These are phyloP conservation scores for Pseudorasbora parva DNA, from an alignment of 2,113 vertebrate species.

Conservation along the genomic window DNA sequence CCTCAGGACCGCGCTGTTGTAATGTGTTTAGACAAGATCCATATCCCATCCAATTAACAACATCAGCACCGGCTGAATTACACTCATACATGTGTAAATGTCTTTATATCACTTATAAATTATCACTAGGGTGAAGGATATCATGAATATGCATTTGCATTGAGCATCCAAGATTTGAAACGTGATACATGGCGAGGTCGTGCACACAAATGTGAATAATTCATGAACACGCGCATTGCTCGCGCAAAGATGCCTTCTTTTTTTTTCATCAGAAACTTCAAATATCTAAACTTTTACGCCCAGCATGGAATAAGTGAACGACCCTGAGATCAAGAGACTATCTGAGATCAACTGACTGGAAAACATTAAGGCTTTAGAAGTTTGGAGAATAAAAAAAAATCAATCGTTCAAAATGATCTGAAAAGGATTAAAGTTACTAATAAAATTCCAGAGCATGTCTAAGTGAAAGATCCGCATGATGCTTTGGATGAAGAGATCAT, in stretches of 20 bases:
- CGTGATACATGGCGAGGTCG: background rate
- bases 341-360: slow-evolving; percentile 5
- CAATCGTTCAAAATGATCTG: background rate
- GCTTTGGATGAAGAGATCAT: background rate
- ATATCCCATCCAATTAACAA: slow-evolving; percentile 41
- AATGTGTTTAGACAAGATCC: slow-evolving; percentile 31
- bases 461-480: background rate
- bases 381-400: background rate
- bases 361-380: background rate
- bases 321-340: slow-evolving; percentile 20
- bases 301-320: background rate
- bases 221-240: background rate
- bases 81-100: slow-evolving; percentile 24
- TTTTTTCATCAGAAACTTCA: slow-evolving; percentile 13
- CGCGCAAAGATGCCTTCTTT: background rate
- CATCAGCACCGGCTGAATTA: slow-evolving; percentile 17
- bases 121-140: background rate
- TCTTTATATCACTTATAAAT: slow-evolving; percentile 36
- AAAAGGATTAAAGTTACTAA: background rate
- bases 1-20: background rate
- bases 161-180: background rate
- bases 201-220: background rate
- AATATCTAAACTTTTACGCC: slow-evolving; percentile 8
- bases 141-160: slow-evolving; percentile 21
- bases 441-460: background rate